phyloP scores from a whole-genome alignment of 2,113 vertebrate species.

The Glaucidium brasilianum region DNA sequence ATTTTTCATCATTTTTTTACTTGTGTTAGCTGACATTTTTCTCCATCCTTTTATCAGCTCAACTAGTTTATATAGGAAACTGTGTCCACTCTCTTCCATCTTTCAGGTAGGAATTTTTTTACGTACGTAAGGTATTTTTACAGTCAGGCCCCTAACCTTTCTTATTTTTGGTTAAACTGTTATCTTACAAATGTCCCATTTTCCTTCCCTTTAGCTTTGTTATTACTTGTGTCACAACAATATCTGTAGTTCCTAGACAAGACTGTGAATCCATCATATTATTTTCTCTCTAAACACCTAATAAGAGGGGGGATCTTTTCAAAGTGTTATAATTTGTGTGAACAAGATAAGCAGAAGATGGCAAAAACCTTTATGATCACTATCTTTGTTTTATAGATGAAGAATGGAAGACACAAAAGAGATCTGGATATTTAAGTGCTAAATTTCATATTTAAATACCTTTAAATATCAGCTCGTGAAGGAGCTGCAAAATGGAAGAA shows the following conservation, averaged over 20 bases:
- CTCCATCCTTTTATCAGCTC: background rate
- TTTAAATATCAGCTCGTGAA: background rate
- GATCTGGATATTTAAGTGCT: background rate
- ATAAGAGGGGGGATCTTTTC: background rate
- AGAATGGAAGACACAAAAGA: background rate
- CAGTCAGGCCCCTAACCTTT: background rate
- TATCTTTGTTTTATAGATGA: background rate
- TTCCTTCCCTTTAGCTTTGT: background rate
- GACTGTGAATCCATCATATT: background rate
- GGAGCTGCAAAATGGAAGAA: background rate
- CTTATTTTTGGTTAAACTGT: background rate
- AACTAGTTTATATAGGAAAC: background rate
- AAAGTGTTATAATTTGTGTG: background rate
- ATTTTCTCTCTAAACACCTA: background rate
- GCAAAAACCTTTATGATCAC: background rate
- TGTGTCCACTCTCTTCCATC: background rate
- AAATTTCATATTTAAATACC: background rate
- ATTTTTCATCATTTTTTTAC: background rate
- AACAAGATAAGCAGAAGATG: background rate
- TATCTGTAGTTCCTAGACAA: background rate
- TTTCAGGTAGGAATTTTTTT: background rate
- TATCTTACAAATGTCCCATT: background rate
- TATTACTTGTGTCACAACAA: background rate
- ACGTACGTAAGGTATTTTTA: background rate
- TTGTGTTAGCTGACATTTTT: background rate